Evolutionary conservation across 2,113 vertebrate genomes (phyloP), one percentile per base, ranked within the genome.

Genomic region (Perca flavescens): DNA sequence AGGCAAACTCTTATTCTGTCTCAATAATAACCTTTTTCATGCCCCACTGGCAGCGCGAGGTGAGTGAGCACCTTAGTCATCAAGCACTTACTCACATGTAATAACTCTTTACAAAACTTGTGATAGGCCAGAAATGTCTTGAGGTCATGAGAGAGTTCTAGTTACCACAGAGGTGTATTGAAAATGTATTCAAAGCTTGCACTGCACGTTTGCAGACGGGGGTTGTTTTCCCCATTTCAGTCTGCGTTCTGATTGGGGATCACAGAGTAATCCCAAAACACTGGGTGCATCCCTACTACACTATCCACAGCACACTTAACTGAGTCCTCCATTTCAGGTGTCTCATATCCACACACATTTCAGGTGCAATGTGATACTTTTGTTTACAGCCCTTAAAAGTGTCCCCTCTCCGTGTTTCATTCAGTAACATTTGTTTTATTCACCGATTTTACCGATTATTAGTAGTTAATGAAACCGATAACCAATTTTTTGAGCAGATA

Each of bases 41-140:
- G 25, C 16, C 58, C 9, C 10, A 43, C 28, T 64, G 58, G 65
- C 58, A 25, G 62, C n/a, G 61, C 68, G 49, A 62, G 62, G 21
- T 63, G 74, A 73, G 63, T 67, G 54, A 66, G 61, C 82, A 54
- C 64, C 28, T 61, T 68, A 63, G 62, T 78, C 63, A 77, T 78
- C 67, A 21, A 13, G 9, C 36, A 21, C 60, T 71, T 54, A 21
- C 65, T 70, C 54, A 56, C 36, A 73, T 62, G n/a, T 69, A 46
- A 61, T 47, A 46, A 22, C 31, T 70, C 40, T 17, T 36, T 43
- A 25, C n/a, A 46, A 40, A 47, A 54, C 21, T 49, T 34, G 16
- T 28, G 68, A 64, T 77, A 62, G 49, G 14, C 7, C 22, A 54
- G 15, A 54, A 47, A 60, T 67, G 60, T 64, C 50, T 43, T 12